Evolutionary conservation across 2,888 invertebrate species (phyloP), one percentile per base, ranked within the genome.

Genomic region (Callosobruchus maculatus): DNA sequence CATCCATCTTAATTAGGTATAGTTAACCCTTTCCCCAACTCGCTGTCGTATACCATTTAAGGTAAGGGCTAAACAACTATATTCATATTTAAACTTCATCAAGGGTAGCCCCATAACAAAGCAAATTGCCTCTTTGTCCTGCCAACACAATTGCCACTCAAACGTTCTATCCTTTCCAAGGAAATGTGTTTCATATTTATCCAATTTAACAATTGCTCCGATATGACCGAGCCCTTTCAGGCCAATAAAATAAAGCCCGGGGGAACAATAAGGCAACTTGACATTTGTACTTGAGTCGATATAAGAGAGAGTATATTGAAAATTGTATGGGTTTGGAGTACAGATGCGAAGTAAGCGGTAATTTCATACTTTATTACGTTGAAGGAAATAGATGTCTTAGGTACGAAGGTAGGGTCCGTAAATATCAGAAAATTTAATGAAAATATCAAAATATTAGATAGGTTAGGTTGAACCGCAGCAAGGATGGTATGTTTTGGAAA

Each of bases 141-240:
- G n/a, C n/a, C n/a, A n/a, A n/a, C 13, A 49, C 49, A 49, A 49
- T 49, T 49, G 49, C 49, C 49, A 49, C 49, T 49, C 49, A 49
- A 30, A 1, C 49, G 49, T 18, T 49, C 13, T 22, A 68, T 21
- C 68, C 68, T 21, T 68, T 18, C 68, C 18, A 9, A 2, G 21
- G 20, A 68, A 68, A 68, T 68, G 20, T 68, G 68, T 68, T 68
- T 68, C 68, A 68, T 22, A 68, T 68, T 68, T 21, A 68, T 68
- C 20, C 68, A 68, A 68, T 68, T 68, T 68, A 68, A 68, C 68
- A 68, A 68, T 68, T 68, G 22, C 5, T 68, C 68, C 68, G 20
- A 22, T 68, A 22, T 9, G 13, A 20, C 22, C 4, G 68, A 7
- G 21, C 20, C 68, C 68, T 22, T 68, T 68, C 22, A 49, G 21